Conservation (phyloP, 2,888 invertebrate species). For the Anoplius nigerrimus region DNA sequence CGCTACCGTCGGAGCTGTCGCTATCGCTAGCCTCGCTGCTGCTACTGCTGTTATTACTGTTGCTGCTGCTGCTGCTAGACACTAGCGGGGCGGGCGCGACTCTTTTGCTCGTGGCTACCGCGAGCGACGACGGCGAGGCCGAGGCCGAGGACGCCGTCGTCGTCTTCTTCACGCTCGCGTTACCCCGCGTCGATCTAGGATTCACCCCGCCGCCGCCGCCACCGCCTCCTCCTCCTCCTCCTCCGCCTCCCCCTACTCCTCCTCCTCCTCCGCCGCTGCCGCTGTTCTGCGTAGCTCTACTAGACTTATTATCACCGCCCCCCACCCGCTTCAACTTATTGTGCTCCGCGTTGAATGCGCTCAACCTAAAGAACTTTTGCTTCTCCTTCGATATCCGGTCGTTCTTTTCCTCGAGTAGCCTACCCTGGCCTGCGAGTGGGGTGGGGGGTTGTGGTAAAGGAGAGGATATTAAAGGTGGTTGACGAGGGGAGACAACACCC, state of each 20-base stretch:
- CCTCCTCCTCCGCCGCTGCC: too few relatives aligned
- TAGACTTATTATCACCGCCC: conserved; percentile 60
- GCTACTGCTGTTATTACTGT: conserved; percentile 48
- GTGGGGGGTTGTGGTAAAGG: conserved; percentile 72
- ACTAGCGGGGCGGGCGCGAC: conserved; percentile 22
- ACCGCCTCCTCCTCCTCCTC: too few relatives aligned
- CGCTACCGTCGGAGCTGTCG: conserved; percentile 55
- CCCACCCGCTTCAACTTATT: conserved; percentile 71
- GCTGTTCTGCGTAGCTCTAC: conserved; percentile 51
- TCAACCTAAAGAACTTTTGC: conserved; percentile 89
- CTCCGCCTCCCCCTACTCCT: too few relatives aligned
- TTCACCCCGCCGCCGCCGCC: too few relatives aligned
- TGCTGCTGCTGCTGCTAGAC: conserved; percentile 43
- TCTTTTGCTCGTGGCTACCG: conserved; percentile 32
- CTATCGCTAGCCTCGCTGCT: conserved; percentile 56
- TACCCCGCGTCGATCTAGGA: conserved; percentile 60
- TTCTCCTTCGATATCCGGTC: conserved; percentile 91
- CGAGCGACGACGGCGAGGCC: too few relatives aligned
- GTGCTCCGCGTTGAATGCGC: conserved; percentile 84
- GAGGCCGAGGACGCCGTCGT: too few relatives aligned
- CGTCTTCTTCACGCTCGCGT: conserved; percentile 42
- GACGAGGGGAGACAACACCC: conserved; percentile 76
- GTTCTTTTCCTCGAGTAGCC: conserved; percentile 79
- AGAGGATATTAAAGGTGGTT: conserved; percentile 74
- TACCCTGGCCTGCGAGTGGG: conserved; percentile 71